Evolutionary conservation across 1,140 invertebrate genomes (phyloP).

Genomic region (Agraylea sexmaculata): DNA sequence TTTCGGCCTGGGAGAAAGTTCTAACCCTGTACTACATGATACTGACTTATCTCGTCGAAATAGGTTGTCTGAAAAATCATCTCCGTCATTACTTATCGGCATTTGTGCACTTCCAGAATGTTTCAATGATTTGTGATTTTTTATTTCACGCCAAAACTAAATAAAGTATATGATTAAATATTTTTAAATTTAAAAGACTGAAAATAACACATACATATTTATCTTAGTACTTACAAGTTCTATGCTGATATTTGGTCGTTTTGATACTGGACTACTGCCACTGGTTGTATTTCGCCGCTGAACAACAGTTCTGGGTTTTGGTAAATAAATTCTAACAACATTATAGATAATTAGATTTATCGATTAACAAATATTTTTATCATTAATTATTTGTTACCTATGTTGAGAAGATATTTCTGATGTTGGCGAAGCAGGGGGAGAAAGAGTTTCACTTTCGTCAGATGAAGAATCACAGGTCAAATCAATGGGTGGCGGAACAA

Average conservation of each 20-base stretch:
- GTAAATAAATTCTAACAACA: conserved; percentile 47
- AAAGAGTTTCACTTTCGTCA: conserved; percentile 17
- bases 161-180: conserved; percentile 19
- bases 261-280: conserved; percentile 62
- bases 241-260: conserved; percentile 50
- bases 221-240: conserved; percentile 42
- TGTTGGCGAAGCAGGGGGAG: conserved; percentile 15
- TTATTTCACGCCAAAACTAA: conserved; percentile 55
- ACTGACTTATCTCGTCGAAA: conserved; percentile 38
- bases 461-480: conserved; percentile 28
- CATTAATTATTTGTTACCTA: conserved; percentile 11
- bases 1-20: conserved; percentile 50
- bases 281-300: conserved; percentile 80
- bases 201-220: not conserved
- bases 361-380: not conserved
- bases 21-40: conserved; percentile 58
- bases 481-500: conserved; percentile 26
- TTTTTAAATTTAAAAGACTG: conserved; percentile 3
- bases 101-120: conserved; percentile 34
- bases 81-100: conserved; percentile 18
- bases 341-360: conserved; percentile 13
- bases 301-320: conserved; percentile 56
- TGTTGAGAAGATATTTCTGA: conserved; percentile 18
- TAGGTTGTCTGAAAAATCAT: conserved; percentile 25
- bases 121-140: conserved; percentile 40